phyloP scores from a whole-genome alignment of 2,888 invertebrate genomes.

The Colletes collaris region DNA sequence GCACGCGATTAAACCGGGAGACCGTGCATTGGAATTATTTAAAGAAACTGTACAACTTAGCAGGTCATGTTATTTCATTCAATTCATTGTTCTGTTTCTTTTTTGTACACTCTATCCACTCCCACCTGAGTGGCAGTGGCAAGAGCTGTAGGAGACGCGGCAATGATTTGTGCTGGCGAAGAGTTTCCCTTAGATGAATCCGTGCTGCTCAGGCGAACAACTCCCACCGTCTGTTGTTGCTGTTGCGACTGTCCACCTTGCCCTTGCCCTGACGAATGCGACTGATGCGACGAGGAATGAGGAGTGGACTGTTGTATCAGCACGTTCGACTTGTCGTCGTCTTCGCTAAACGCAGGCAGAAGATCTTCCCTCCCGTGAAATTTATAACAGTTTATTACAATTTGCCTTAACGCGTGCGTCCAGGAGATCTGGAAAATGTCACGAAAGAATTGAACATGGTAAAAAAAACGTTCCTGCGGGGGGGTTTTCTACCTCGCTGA shows the following conservation, averaged over 20 bases:
- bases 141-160: constrained; percentile 81
- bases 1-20: background rate
- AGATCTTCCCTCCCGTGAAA: constrained; percentile 98
- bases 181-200: constrained; percentile 83
- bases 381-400: constrained; percentile 99
- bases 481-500: too few relatives aligned
- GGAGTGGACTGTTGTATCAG: constrained; percentile 84
- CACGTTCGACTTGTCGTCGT: constrained; percentile 90
- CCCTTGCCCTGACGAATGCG: constrained; percentile 74
- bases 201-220: constrained; percentile 81
- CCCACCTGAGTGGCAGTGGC: constrained; percentile 82
- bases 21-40: background rate
- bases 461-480: background rate
- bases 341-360: constrained; percentile 96
- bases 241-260: constrained; percentile 75
- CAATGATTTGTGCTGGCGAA: constrained; percentile 82
- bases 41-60: background rate
- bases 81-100: constrained; percentile 59
- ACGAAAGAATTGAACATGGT: constrained; percentile 49
- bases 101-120: constrained; percentile 75
- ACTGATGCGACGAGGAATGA: constrained; percentile 77
- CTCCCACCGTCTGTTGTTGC: constrained; percentile 82
- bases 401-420: constrained; percentile 98
- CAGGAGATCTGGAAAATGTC: constrained; percentile 99
- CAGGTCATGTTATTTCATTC: constrained; percentile 47